Evolutionary conservation across 2,888 invertebrate species (phyloP), one percentile per base, ranked within the genome.

Genomic region (Spodoptera picta): DNA sequence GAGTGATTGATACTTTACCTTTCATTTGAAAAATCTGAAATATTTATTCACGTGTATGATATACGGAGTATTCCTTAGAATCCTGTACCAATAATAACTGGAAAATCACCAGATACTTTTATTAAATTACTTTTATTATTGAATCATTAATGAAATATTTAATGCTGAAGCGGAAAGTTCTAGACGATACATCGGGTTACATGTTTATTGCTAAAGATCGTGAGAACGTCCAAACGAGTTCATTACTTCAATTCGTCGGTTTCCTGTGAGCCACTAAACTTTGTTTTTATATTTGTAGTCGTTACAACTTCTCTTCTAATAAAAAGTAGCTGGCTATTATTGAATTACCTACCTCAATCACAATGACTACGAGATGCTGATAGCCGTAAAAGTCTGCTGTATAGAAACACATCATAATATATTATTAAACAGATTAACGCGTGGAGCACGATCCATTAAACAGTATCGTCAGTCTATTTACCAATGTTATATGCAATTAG

Each of bases 271-370:
- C 43, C 62, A 61, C 69, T 43, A 42, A 24, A 24, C 6, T 36
- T 60, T 43, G 9, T 71, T 51, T 47, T 36, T 14, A 44, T 71
- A 66, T 53, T 64, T 71, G 64, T 45, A 53, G 65, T 43, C 45
- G 43, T 53, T 49, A 50, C 41, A 19, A 45, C 45, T 55, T 60
- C 27, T 12, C 23, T 45, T 60, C 23, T 51, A 52, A 55, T 66
- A 73, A 66, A 23, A 47, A 60, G 55, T 46, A 41, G 7, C 51
- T 46, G 43, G 56, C 42, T 52, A 42, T 55, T 14, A 56, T 60
- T 52, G 43, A 73, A 66, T 66, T 31, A 54, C 41, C 31, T 19
- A n/a, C 44, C 23, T 19, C 14, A 12, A 43, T 4, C n/a, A 6
- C 12, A 50, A 43, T 43, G n/a, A 48, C 41, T 59, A 45, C 36